Evolutionary conservation across 2,888 invertebrate genomes (phyloP).

Genomic region (Drosophila subquinaria): DNA sequence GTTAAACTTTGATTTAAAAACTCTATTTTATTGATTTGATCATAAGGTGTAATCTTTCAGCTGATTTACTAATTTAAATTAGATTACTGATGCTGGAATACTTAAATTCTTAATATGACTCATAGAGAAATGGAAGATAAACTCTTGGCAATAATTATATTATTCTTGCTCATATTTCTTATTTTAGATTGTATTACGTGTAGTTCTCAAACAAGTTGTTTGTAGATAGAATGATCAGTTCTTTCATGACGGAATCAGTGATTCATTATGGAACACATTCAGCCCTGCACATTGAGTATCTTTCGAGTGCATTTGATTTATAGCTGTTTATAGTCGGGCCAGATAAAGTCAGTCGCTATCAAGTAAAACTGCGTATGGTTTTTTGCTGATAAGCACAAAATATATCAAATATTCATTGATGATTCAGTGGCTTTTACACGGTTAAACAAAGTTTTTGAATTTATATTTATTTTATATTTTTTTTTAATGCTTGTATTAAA

Average conservation of each 20-base stretch:
- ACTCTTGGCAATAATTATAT: background rate
- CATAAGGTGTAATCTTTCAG: background rate
- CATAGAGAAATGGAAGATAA: background rate
- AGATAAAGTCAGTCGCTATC: constrained; percentile 56
- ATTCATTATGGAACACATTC: constrained; percentile 5
- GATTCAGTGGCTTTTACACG: constrained; percentile 45
- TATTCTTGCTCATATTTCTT: background rate
- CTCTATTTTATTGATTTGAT: background rate
- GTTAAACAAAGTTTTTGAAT: constrained; percentile 12
- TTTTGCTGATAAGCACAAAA: constrained; percentile 56
- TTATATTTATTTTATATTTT: constrained; percentile 6
- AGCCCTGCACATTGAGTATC: constrained; percentile 13
- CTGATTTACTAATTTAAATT: background rate
- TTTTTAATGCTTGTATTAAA: constrained; percentile 1
- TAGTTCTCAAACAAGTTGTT: background rate
- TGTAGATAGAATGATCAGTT: background rate
- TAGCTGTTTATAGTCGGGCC: constrained; percentile 19
- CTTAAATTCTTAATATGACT: background rate
- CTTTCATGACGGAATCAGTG: background rate
- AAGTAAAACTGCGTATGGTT: constrained; percentile 29
- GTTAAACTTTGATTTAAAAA: background rate
- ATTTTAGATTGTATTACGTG: background rate
- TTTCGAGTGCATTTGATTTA: constrained; percentile 46
- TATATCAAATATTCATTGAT: constrained; percentile 39
- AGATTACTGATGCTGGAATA: too few species aligned